These are phyloP conservation scores for Philonicus albiceps DNA, from an alignment of 2,888 invertebrate species.

Conservation along the genomic window DNA sequence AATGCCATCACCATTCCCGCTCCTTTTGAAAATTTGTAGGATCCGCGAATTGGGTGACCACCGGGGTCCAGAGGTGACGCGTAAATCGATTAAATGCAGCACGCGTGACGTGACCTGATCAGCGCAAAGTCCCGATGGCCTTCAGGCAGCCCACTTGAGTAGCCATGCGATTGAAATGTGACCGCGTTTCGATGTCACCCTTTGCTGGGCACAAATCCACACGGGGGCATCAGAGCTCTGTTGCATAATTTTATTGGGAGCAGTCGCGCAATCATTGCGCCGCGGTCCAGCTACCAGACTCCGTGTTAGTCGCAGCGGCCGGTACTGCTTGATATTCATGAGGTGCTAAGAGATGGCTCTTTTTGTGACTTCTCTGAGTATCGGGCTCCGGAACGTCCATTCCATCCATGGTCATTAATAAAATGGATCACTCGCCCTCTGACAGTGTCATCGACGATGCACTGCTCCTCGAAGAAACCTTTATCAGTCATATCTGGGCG, in stretches of 20 bases:
- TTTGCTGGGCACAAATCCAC: not conserved
- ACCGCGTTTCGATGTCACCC: conserved; percentile 28
- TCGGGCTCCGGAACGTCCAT: not conserved
- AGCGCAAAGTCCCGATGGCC: conserved; percentile 10
- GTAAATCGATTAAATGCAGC: conserved; percentile 20
- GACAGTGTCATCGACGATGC: not conserved
- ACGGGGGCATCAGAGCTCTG: not conserved
- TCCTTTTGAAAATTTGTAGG: not conserved
- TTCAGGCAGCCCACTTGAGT: conserved; percentile 22
- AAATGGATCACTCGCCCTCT: not conserved
- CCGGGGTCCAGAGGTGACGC: not conserved
- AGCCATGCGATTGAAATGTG: conserved; percentile 27
- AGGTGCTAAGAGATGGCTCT: not conserved
- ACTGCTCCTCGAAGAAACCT: not conserved
- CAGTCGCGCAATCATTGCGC: not conserved
- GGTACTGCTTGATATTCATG: not conserved
- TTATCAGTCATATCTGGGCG: not conserved
- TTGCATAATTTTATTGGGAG: not conserved
- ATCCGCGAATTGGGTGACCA: not conserved
- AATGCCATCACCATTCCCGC: not conserved
- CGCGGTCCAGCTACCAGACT: not conserved
- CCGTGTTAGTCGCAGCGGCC: not conserved
- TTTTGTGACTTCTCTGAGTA: not conserved
- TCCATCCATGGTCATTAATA: not conserved
- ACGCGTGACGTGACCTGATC: conserved; percentile 20